A percentile compares a stretch with the other conserved stretches of the same genome.
phyloP scores from a whole-genome alignment of 2,888 invertebrate species.

The Nezara viridula region DNA sequence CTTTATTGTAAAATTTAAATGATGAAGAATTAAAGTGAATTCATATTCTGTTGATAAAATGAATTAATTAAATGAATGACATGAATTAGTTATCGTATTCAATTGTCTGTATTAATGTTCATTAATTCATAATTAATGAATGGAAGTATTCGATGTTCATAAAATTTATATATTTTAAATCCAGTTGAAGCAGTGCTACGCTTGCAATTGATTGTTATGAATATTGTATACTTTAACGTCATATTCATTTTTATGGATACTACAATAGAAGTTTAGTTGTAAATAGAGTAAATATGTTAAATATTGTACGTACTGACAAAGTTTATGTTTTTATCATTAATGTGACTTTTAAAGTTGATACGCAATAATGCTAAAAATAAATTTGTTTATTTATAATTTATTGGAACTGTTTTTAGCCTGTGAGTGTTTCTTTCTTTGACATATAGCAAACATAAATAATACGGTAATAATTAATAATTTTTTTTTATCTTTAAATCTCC shows the following conservation, averaged over 20 bases:
- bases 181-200: background rate
- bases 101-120: background rate
- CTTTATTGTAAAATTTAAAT: background rate
- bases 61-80: background rate
- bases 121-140: background rate
- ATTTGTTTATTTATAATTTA: too few species aligned
- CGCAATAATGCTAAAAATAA: background rate
- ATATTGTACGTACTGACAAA: background rate
- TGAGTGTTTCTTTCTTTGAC: background rate
- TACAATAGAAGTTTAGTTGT: background rate
- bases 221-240: background rate
- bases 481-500: too few species aligned
- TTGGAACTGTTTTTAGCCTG: background rate
- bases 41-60: background rate
- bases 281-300: background rate
- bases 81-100: background rate
- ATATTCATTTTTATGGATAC: background rate
- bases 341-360: background rate
- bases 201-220: background rate
- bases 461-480: too few species aligned
- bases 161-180: background rate
- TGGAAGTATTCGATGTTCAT: background rate
- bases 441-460: too few species aligned
- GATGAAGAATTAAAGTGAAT: background rate
- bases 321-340: background rate